These are phyloP conservation scores for Platichthys flesus DNA, from an alignment of 2,113 vertebrate genomes.

Conservation along the genomic window DNA sequence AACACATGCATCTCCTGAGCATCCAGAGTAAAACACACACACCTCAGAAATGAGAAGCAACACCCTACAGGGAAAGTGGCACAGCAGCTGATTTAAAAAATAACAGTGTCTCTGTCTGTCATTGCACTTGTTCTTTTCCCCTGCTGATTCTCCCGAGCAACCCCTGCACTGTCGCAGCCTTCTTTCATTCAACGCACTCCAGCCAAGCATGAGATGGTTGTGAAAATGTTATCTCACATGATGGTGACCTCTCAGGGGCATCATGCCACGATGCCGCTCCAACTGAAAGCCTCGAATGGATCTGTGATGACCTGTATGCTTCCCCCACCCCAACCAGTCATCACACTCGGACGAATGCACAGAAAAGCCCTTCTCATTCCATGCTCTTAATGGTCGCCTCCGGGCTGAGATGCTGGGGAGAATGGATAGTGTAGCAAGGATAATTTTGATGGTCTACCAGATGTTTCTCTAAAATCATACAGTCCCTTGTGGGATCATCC, in stretches of 20 bases:
- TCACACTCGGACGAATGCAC: slow-evolving; percentile 60
- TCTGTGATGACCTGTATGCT: slow-evolving; percentile 50
- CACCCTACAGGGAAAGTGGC: slow-evolving; percentile 5
- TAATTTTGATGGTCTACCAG: neutral
- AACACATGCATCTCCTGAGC: neutral
- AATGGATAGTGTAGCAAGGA: neutral
- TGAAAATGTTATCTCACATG: slow-evolving; percentile 69
- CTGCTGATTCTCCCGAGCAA: slow-evolving; percentile 1
- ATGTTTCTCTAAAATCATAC: neutral
- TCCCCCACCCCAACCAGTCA: slow-evolving; percentile 22
- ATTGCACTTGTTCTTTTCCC: slow-evolving; percentile 2
- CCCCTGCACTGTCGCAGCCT: slow-evolving; percentile 5
- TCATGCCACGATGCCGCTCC: slow-evolving; percentile 42
- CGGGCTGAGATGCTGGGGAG: slow-evolving; percentile 27
- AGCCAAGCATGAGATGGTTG: slow-evolving; percentile 62
- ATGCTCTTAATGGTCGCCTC: slow-evolving; percentile 43
- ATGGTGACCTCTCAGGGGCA: slow-evolving; percentile 55
- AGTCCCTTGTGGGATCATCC: neutral
- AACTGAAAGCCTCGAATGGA: slow-evolving; percentile 62
- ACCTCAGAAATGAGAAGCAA: neutral
- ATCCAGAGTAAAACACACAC: neutral
- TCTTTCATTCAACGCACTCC: slow-evolving; percentile 17
- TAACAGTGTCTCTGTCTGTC: slow-evolving; percentile 4
- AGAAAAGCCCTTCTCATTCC: slow-evolving; percentile 60
- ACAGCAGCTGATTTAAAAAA: slow-evolving; percentile 22